These are phyloP conservation scores for Plebejus argus DNA, from an alignment of 2,888 invertebrate species.

Conservation along the genomic window DNA sequence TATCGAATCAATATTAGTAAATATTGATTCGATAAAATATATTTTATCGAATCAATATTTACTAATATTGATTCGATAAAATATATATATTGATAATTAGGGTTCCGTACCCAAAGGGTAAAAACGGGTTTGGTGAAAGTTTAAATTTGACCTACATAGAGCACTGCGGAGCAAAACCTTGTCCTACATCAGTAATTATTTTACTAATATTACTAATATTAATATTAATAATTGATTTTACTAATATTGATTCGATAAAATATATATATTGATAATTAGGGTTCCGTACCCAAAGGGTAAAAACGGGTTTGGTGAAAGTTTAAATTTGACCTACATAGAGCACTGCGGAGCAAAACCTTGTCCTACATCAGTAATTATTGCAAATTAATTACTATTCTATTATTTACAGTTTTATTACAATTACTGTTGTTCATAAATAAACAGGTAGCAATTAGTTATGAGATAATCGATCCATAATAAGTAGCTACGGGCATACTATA, in stretches of 20 bases:
- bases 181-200: constrained; percentile 14
- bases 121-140: constrained; percentile 21
- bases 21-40: too few relatives aligned
- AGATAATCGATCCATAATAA: neutral
- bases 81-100: too few relatives aligned
- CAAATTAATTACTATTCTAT: constrained; percentile 11
- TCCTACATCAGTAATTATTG: constrained; percentile 11
- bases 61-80: too few relatives aligned
- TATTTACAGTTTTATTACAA: neutral
- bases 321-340: neutral
- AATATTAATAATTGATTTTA: too few relatives aligned
- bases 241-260: too few relatives aligned
- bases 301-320: constrained; percentile 23
- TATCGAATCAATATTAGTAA: too few relatives aligned
- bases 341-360: neutral
- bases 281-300: too few relatives aligned
- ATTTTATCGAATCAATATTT: too few relatives aligned
- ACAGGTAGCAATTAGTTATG: neutral
- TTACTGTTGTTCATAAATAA: neutral
- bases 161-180: neutral
- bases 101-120: too few relatives aligned
- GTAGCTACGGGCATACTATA: too few relatives aligned
- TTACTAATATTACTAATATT: too few relatives aligned
- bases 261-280: too few relatives aligned
- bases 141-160: neutral